A percentile compares a stretch with the other conserved stretches of the same genome.
Evolutionary conservation across 2,888 invertebrate genomes (phyloP).

Genomic region (Drosophila seclusa): DNA sequence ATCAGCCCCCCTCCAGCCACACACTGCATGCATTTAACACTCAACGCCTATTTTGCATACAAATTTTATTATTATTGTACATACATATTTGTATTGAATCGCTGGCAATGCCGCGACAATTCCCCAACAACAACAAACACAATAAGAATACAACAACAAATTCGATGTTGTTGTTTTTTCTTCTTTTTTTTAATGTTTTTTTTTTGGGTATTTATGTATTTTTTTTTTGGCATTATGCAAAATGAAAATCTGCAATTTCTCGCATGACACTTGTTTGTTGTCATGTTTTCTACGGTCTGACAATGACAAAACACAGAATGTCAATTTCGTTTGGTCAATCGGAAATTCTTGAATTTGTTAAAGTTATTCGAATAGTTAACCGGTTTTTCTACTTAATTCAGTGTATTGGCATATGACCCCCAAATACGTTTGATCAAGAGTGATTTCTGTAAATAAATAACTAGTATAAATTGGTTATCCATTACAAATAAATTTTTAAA

Average conservation of each 20-base stretch:
- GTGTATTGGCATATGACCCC: background rate
- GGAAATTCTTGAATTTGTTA: background rate
- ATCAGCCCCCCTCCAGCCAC: conserved; percentile 20
- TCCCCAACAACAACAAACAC: conserved; percentile 24
- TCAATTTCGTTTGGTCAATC: background rate
- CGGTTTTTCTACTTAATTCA: background rate
- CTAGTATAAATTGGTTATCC: background rate
- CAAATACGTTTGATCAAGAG: background rate
- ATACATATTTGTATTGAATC: conserved; percentile 73
- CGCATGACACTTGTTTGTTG: conserved; percentile 74
- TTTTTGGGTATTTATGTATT: conserved; percentile 10
- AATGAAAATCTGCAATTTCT: conserved; percentile 75
- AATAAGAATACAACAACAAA: conserved; percentile 9
- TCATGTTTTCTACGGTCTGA: conserved; percentile 65
- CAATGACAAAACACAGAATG: conserved; percentile 36
- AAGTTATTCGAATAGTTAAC: background rate
- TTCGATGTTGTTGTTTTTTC: conserved; percentile 12
- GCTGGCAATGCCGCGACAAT: conserved; percentile 57
- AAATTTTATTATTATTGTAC: conserved; percentile 79
- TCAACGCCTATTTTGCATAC: conserved; percentile 80
- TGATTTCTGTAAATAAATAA: background rate
- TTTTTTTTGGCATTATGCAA: conserved; percentile 61
- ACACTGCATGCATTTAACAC: conserved; percentile 77
- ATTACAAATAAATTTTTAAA: background rate
- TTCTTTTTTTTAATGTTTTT: background rate